These are phyloP conservation scores for Phaethornis superciliosus DNA, from an alignment of 2,113 vertebrate genomes.

Conservation along the genomic window DNA sequence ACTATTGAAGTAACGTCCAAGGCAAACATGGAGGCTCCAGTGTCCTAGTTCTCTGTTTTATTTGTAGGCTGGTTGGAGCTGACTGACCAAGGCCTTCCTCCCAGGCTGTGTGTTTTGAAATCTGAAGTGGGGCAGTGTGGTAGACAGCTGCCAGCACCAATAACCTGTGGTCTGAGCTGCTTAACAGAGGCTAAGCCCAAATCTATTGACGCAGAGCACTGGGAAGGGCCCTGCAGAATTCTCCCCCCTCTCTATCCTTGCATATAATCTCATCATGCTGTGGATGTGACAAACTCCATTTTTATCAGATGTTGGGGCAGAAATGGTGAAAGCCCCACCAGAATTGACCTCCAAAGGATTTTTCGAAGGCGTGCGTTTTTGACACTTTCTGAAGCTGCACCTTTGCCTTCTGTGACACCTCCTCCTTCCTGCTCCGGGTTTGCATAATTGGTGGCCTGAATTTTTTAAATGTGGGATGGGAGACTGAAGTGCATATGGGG, in stretches of 20 bases:
- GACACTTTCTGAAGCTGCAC: background rate
- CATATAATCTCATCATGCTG: constrained; percentile 66
- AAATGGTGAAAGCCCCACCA: background rate
- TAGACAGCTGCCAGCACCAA: constrained; percentile 58
- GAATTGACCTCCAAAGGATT: background rate
- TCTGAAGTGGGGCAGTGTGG: constrained; percentile 45
- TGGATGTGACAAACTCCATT: constrained; percentile 54
- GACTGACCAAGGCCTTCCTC: background rate
- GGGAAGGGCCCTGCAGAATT: constrained; percentile 62
- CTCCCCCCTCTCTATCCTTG: constrained; percentile 70
- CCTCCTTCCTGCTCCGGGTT: background rate
- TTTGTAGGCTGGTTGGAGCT: background rate
- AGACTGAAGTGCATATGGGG: background rate
- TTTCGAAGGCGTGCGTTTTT: background rate
- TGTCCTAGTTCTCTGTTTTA: background rate
- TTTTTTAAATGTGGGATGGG: background rate
- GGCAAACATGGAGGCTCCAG: background rate
- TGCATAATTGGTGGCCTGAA: background rate
- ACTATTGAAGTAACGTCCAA: background rate
- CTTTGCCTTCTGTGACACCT: background rate
- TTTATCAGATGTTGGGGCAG: constrained; percentile 27
- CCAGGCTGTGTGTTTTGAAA: background rate
- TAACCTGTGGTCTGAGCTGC: constrained; percentile 54
- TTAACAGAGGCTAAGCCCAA: constrained; percentile 83
- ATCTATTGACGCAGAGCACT: constrained; percentile 65